These are phyloP conservation scores for Ectobius pallidus DNA, from an alignment of 2,888 invertebrate genomes.

Conservation along the genomic window DNA sequence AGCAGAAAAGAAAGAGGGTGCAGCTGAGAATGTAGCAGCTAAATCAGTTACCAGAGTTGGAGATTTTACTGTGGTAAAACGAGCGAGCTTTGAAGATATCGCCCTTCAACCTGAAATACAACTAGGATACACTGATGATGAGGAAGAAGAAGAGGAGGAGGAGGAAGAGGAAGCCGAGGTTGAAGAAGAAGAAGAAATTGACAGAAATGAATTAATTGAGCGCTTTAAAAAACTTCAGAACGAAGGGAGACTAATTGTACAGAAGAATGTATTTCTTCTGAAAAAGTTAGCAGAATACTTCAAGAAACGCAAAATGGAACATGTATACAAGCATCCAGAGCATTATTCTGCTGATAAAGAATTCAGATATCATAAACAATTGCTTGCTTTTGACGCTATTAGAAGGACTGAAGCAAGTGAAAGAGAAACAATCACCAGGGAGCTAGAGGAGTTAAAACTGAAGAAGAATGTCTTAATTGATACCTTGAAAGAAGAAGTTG, in stretches of 20 bases:
- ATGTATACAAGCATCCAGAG: slow-evolving; percentile 48
- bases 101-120: not conserved
- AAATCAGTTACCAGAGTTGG: not conserved
- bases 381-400: slow-evolving; percentile 48
- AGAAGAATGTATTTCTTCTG: slow-evolving; percentile 51
- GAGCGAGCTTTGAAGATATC: not conserved
- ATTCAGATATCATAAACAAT: slow-evolving; percentile 49
- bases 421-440: slow-evolving; percentile 37
- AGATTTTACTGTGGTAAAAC: not conserved
- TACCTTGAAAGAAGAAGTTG: slow-evolving; percentile 44
- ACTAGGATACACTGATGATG: not conserved
- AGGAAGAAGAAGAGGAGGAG: slow-evolving; percentile 39
- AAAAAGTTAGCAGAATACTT: slow-evolving; percentile 52
- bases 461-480: not conserved
- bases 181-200: slow-evolving; percentile 40
- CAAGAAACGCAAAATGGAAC: slow-evolving; percentile 52
- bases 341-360: slow-evolving; percentile 47
- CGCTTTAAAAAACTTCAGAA: slow-evolving; percentile 38
- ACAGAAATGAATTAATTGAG: slow-evolving; percentile 44
- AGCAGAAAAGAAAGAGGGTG: too few species aligned
- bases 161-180: slow-evolving; percentile 38
- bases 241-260: slow-evolving; percentile 36
- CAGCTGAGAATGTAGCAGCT: not conserved
- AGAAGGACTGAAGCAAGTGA: slow-evolving; percentile 43
- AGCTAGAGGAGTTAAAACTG: not conserved